A percentile compares a stretch with the other conserved stretches of the same genome.
Evolutionary conservation across 2,888 invertebrate genomes (phyloP).

Genomic region (Cremastobaeus sp.): DNA sequence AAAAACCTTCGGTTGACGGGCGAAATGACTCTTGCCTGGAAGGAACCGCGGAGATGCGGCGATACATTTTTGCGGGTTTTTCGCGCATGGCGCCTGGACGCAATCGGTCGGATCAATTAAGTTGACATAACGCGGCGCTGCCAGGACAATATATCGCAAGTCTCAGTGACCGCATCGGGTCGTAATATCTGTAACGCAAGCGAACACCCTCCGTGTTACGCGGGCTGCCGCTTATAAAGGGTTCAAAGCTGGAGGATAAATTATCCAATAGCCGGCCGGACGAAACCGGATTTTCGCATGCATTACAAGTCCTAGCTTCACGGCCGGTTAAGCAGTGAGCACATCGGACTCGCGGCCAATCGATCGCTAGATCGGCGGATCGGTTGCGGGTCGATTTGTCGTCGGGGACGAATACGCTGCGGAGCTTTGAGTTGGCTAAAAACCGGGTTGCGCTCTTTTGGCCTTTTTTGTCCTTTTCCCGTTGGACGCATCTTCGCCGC

Average conservation of each 20-base stretch:
- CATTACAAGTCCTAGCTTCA: constrained; percentile 44
- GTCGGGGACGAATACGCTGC: constrained; percentile 36
- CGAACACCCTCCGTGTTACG: constrained; percentile 57
- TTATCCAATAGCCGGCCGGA: constrained; percentile 68
- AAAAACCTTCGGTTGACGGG: too few species aligned
- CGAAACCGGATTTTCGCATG: constrained; percentile 65
- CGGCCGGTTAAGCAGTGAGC: constrained; percentile 42
- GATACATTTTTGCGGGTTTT: too few species aligned
- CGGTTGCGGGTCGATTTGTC: constrained; percentile 49
- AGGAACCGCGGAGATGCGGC: too few species aligned
- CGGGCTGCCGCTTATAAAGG: constrained; percentile 53
- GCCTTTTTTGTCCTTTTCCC: constrained; percentile 14
- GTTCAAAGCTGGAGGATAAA: constrained; percentile 69
- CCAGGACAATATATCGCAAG: constrained; percentile 16
- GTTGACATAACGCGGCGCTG: too few species aligned
- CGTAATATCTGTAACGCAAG: constrained; percentile 44
- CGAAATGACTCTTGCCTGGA: too few species aligned
- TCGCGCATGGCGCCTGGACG: too few species aligned
- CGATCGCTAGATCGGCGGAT: constrained; percentile 50
- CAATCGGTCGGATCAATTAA: constrained; percentile 9
- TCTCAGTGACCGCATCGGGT: constrained; percentile 37
- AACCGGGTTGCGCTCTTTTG: constrained; percentile 45
- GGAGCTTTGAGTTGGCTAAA: constrained; percentile 42
- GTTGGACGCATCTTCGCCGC: neutral
- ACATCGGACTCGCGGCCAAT: constrained; percentile 36